Evolutionary conservation across 2,888 invertebrate genomes (phyloP), one percentile per base, ranked within the genome.

Genomic region (Pasiphila rectangulata): DNA sequence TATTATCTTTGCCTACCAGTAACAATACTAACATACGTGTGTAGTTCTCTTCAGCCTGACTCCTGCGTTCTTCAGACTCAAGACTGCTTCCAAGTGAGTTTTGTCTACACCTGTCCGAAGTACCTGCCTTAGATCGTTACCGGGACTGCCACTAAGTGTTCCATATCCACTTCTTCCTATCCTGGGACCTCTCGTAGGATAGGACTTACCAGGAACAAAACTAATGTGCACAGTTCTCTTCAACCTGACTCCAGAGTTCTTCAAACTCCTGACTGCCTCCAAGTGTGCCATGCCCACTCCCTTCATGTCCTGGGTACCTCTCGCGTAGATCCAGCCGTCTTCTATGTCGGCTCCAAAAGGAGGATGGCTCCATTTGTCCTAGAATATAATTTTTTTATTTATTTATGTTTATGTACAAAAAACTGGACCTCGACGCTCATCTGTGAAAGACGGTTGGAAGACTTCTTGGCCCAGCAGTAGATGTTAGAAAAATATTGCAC

Each of bases 231-330:
- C 79, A 16, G 93, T 93, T 58, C 94, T 87, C 36, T 83, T 79
- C 23, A 92, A 82, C 42, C 65, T 73, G 12, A 88, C 71, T 2
- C 91, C 91, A 32, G 86, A 72, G 0, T 67, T 61, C 61, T 91
- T 91, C 19, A 94, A 71, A 42, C 83, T 79, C 35, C 93, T 78
- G 0, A 94, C 79, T 1, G 93, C 92, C 72, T 94, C 94, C 21
- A 94, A 17, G 9, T 91, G 92, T 76, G 93, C 92, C 64, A 93
- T 92, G 0, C 92, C 93, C n/a, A 93, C 90, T 62, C 91, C 89
- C 73, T 94, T 95, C 95, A 95, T 96, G 67, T 97, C 96, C 78
- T 95, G 95, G 0, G 94, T 81, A 1, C 96, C 96, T 51, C 96
- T 88, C 0, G 93, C 96, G 77, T 91, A 96, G 57, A 97, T 96